A percentile compares a stretch with the other conserved stretches of the same genome.
Conservation (phyloP, 2,888 invertebrate species). For the Ectobius pallidus region DNA sequence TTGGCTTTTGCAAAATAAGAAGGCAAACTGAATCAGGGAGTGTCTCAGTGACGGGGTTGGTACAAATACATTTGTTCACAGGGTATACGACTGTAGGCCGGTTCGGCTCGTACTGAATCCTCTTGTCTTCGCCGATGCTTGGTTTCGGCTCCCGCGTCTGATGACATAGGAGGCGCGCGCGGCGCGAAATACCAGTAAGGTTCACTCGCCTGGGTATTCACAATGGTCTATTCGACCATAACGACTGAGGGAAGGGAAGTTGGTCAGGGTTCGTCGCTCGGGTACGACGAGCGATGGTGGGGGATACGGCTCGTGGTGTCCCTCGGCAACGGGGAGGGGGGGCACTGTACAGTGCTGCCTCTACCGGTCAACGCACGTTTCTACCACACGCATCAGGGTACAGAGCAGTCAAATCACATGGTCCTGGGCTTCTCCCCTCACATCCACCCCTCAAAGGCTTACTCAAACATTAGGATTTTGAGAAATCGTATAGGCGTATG, state of each 20-base stretch:
- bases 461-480: no score
- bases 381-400: slow-evolving; percentile 5
- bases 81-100: not conserved
- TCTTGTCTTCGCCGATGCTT: slow-evolving; percentile 11
- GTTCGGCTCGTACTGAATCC: slow-evolving; percentile 16
- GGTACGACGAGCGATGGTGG: not conserved
- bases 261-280: slow-evolving; percentile 27
- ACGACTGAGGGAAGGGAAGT: slow-evolving; percentile 11
- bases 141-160: slow-evolving; percentile 21
- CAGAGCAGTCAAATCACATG: no score
- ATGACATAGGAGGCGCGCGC: slow-evolving; percentile 28
- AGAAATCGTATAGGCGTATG: no score
- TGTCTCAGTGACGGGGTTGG: not conserved
- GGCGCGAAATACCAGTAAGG: slow-evolving; percentile 9
- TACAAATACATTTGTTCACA: not conserved
- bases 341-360: slow-evolving; percentile 15
- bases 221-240: slow-evolving; percentile 15
- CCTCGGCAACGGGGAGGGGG: not conserved
- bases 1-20: no score
- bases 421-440: not conserved
- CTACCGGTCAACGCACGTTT: not conserved
- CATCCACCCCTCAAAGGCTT: no score
- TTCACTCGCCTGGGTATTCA: not conserved
- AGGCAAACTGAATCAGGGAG: not conserved
- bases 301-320: slow-evolving; percentile 19